Evolutionary conservation across 2,113 vertebrate species (phyloP).

Genomic region (Channa argus): DNA sequence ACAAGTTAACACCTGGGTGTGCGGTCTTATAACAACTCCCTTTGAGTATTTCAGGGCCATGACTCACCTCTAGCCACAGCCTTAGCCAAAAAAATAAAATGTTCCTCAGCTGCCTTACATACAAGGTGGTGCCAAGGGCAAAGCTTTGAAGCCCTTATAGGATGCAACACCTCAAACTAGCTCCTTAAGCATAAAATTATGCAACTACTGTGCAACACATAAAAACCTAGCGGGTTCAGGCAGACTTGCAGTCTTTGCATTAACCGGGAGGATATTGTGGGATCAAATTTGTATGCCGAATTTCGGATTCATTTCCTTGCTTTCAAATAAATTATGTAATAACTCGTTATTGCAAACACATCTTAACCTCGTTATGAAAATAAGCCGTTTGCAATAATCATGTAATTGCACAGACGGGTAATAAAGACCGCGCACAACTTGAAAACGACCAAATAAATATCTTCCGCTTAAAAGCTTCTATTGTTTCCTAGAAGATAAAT

Average conservation of each 20-base stretch:
- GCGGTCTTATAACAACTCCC: slow-evolving; percentile 44
- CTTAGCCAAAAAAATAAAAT: slow-evolving; percentile 28
- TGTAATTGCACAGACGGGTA: background rate
- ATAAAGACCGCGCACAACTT: slow-evolving; percentile 23
- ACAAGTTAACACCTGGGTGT: slow-evolving; percentile 53
- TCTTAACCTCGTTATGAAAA: background rate
- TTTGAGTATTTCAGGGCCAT: slow-evolving; percentile 59
- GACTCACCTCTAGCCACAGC: slow-evolving; percentile 63
- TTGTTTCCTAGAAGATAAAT: slow-evolving; percentile 60
- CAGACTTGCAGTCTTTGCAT: background rate
- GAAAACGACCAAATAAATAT: slow-evolving; percentile 54
- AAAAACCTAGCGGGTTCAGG: slow-evolving; percentile 2
- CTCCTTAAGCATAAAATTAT: slow-evolving; percentile 53
- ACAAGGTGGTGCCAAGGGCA: slow-evolving; percentile 50
- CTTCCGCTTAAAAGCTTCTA: slow-evolving; percentile 30
- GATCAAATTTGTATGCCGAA: too few species aligned
- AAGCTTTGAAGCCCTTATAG: slow-evolving; percentile 63
- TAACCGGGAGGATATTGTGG: background rate
- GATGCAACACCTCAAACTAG: slow-evolving; percentile 61
- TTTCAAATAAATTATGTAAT: too few species aligned
- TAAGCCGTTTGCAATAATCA: background rate
- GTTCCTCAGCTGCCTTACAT: slow-evolving; percentile 45
- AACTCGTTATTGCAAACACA: background rate
- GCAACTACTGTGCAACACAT: slow-evolving; percentile 53
- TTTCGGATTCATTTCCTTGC: too few species aligned